Evolutionary conservation across 2,888 invertebrate species (phyloP), one percentile per base, ranked within the genome.

Genomic region (Dynastes tityus): DNA sequence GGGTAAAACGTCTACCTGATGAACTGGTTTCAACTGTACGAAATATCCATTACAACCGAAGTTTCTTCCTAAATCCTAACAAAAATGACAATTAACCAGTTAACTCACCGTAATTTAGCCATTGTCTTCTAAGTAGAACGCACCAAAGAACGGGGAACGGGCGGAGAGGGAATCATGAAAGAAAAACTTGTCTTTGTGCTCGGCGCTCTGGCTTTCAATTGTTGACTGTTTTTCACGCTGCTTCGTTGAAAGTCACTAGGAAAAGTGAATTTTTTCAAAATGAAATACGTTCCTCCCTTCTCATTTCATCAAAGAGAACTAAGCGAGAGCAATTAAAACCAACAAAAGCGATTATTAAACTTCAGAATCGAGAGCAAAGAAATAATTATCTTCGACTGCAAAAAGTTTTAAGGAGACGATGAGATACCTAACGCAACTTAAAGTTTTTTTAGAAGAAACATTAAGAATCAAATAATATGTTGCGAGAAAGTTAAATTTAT

Each of bases 61-160:
- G 13, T 55, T 55, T 22, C 55, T 40, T 65, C 37, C 40, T 40
- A 37, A 37, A 40, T 40, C 37, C 5, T n/a, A 40, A 37, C 65
- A 65, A 65, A 40, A 65, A 45, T 16, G 16, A 40, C 65, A 65
- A 65, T 65, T 40, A 65, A 65, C n/a, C 37, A 40, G 40, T 65
- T 65, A 65, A 8, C 40, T 40, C 65, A 37, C 16, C 40, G 37
- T 37, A 65, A 65, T 65, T 65, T 32, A 37, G 37, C 29, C 64
- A 65, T 65, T 65, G 29, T 65, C 32, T 65, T 37, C 11, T 16
- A 65, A n/a, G 27, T 63, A 8, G 27, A 29, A 1, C 27, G 63
- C 27, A 29, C 8, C 32, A 45, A 45, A 63, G 32, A 13, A 29
- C 2, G 1, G n/a, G 16, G 32, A 11, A n/a, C n/a, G n/a, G 37